Evolutionary conservation across 92 coral and sea anemone species (phyloP), one percentile per base, ranked within the genome.

Genomic region (Epizoanthus stellaris): DNA sequence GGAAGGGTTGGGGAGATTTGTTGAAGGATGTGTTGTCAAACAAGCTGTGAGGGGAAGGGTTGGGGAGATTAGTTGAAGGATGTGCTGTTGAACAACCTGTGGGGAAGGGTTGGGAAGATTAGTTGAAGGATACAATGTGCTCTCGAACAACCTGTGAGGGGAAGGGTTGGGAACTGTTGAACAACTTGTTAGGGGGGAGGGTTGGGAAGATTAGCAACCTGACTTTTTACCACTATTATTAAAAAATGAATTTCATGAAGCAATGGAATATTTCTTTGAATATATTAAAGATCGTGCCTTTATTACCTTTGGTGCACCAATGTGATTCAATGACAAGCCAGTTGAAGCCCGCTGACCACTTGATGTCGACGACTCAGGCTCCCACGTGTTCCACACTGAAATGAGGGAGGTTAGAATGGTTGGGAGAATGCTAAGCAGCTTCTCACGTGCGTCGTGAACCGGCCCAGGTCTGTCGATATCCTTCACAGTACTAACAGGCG

Each of bases 341-440:
- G 92, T 86, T 6, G 99, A 92, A 15, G 94, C 91, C 77, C 98
- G 89, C 85, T 86, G 95, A 17, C 91, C 92, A 21, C 87, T 63
- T 2, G 93, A 85, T 45, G 85, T 88, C n/a, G 88, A 77, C 9
- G 82, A 87, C 67, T 91, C 94, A 0, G 98, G 94, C 69, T 86
- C 85, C 99, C 99, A 96, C 0, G 96, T 86, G 65, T 92, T 92
- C 99, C 99, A 96, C 38, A 96, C 91, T 15, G 96, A 64, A 6
- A 94, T 85, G 64, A 96, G 86, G 8, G 99, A 91, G 2, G 95
- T 81, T 6, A 96, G 85, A n/a, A 95, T 87, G 17, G 94, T 88
- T 13, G 99, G 99, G 3, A 96, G 81, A 12, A 96, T 82, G 63
- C 98, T 96, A 56, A 96, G 75, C 67, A 96, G 70, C 6, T 98